Evolutionary conservation across 2,797 vertebrate genomes (phyloP).

Genomic region (Sphenopsis melanotis): DNA sequence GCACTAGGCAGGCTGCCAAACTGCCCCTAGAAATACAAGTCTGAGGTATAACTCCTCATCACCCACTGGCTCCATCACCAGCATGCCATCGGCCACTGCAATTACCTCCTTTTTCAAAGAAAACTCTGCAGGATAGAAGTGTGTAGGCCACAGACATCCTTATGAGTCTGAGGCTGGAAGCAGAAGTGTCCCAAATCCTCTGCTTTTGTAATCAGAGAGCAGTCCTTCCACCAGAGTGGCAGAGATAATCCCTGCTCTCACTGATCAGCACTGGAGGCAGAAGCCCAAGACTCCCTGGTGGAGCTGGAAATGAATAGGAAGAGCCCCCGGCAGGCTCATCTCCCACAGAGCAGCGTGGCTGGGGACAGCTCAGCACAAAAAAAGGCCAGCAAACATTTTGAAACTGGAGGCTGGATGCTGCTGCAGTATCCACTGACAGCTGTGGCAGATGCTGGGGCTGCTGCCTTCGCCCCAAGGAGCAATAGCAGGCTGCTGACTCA

Average conservation of each 20-base stretch:
- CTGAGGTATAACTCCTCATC: not conserved
- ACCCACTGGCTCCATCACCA: not conserved
- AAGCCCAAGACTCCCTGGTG: not conserved
- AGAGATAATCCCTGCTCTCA: not conserved
- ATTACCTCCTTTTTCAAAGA: not conserved
- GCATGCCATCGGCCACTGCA: fast-evolving
- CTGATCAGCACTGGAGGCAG: not conserved
- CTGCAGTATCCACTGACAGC: not conserved
- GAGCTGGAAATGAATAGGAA: not conserved
- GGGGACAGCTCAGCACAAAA: not conserved
- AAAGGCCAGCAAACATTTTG: not conserved
- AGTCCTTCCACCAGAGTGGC: not conserved
- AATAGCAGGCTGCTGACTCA: not conserved
- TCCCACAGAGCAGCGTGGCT: fast-evolving
- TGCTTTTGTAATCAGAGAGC: not conserved
- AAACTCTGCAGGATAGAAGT: not conserved
- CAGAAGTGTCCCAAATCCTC: not conserved
- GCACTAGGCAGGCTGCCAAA: not conserved
- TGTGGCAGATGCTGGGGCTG: not conserved
- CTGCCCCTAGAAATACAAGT: not conserved
- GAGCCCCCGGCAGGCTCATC: not conserved
- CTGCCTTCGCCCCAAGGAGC: not conserved
- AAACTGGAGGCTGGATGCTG: not conserved
- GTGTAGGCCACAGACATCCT: not conserved
- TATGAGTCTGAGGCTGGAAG: not conserved